These are phyloP conservation scores for Podiceps cristatus DNA, from an alignment of 2,113 vertebrate species.

Conservation along the genomic window DNA sequence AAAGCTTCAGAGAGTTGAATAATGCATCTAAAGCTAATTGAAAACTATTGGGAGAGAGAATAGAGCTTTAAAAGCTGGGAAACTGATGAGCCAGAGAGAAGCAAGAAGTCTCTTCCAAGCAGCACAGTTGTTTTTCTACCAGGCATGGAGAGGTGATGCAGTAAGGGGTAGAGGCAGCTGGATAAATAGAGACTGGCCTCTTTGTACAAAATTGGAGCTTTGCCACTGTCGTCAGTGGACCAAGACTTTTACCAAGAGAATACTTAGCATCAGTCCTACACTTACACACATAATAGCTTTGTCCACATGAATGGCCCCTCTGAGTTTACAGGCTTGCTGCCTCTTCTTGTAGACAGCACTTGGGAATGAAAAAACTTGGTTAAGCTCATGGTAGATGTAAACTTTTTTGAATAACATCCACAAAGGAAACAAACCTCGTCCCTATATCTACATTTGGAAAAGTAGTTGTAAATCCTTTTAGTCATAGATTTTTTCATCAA, in stretches of 20 bases:
- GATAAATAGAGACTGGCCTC: background rate
- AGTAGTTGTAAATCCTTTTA: background rate
- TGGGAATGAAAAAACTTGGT: background rate
- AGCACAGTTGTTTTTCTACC: fast-evolving
- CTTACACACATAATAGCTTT: background rate
- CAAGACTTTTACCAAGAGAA: background rate
- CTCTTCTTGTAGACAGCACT: background rate
- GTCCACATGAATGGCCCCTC: background rate
- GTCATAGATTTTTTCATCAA: background rate
- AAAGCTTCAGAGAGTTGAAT: background rate
- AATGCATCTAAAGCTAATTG: constrained; percentile 1
- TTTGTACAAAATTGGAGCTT: background rate
- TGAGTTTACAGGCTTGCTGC: background rate
- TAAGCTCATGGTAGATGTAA: background rate
- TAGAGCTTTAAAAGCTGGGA: background rate
- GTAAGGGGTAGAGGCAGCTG: background rate
- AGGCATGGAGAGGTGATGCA: background rate
- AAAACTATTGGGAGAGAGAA: background rate
- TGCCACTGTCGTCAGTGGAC: background rate
- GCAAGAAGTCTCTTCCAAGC: background rate
- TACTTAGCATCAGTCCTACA: background rate
- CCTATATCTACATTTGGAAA: background rate
- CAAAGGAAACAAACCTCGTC: background rate
- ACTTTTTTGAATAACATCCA: background rate
- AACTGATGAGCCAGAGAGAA: background rate